Evolutionary conservation across 2,797 vertebrate species (phyloP), one percentile per base, ranked within the genome.

Genomic region (Labroides dimidiatus): DNA sequence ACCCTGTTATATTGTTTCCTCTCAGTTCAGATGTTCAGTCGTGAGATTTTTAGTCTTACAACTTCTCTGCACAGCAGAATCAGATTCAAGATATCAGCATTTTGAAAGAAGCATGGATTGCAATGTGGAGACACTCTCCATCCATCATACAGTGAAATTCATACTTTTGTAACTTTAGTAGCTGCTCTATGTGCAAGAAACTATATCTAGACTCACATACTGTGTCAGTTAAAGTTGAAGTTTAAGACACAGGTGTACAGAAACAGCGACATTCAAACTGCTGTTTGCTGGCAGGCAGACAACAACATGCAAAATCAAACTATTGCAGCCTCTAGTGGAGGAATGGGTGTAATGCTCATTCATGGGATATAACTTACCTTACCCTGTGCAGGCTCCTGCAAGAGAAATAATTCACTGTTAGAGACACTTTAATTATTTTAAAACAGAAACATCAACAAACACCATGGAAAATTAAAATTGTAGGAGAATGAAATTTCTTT

Each of bases 291-390:
- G 24, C 43, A 17, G 24, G 49, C 33, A 43, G 9, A 49, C 30
- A 33, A 9, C 7, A 8, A 21, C 11, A 21, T 60, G n/a, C 21
- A 0, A 51, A 23, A 39, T 24, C 2, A 23, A 6, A 12, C 21
- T 48, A 15, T 55, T 44, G 60, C 73, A 7, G 4, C 76, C 74
- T 78, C 88, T 88, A 49, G 71, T 87, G 88, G 81, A 56, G 16
- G 73, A 69, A 64, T 39, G 7, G 13, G 3, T 57, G 23, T 41
- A 68, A 11, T 59, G 19, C 53, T 15, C 12, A 52, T 14, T 20
- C 11, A 33, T 23, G 13, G 4, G 2, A 14, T 10, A 9, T 50
- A 21, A 0, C 41, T 56, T 14, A n/a, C 11, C 6, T 8, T 3
- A 14, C 1, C 64, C 12, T 19, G 2, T 6, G 20, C 37, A 24